Conservation (phyloP, 2,888 invertebrate genomes). For the Volucella inflata region DNA sequence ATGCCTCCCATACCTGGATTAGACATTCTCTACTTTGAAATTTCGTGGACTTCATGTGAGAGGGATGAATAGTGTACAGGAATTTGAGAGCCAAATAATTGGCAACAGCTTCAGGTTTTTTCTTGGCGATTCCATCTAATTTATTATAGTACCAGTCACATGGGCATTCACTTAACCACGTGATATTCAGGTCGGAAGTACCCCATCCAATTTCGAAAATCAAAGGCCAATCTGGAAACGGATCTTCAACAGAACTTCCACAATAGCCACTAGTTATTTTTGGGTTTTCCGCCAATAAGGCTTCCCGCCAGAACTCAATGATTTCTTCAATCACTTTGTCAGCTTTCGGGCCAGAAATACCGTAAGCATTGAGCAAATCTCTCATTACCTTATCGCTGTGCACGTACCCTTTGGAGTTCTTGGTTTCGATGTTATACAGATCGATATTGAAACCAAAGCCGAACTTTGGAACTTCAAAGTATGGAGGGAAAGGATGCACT, state of each 20-base stretch:
- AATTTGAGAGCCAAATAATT: slow-evolving; percentile 81
- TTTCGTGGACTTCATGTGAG: slow-evolving; percentile 75
- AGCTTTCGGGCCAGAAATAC: slow-evolving; percentile 76
- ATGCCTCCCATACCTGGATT: slow-evolving; percentile 5
- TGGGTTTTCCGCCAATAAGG: slow-evolving; percentile 71
- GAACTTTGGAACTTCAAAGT: slow-evolving; percentile 79
- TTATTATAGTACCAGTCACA: slow-evolving; percentile 79
- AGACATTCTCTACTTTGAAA: slow-evolving; percentile 75
- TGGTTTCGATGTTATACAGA: slow-evolving; percentile 79
- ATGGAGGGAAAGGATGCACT: slow-evolving; percentile 79
- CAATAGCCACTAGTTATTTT: slow-evolving; percentile 75
- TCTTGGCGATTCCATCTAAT: slow-evolving; percentile 77
- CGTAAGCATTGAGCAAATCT: slow-evolving; percentile 78
- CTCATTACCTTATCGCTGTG: slow-evolving; percentile 80
- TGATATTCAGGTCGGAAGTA: slow-evolving; percentile 56
- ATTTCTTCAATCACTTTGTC: slow-evolving; percentile 77
- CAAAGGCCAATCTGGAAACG: slow-evolving; percentile 77
- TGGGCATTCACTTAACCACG: slow-evolving; percentile 57
- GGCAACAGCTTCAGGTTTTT: slow-evolving; percentile 79
- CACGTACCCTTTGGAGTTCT: slow-evolving; percentile 78
- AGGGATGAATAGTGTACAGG: slow-evolving; percentile 79
- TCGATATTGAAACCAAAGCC: slow-evolving; percentile 80
- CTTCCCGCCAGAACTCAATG: slow-evolving; percentile 79
- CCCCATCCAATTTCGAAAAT: slow-evolving; percentile 80
- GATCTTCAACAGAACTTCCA: slow-evolving; percentile 40